Percentiles rank a stretch among this genome's conserved stretches.
These are phyloP conservation scores for Mystacides longicornis DNA, from an alignment of 2,888 invertebrate species.

Conservation along the genomic window DNA sequence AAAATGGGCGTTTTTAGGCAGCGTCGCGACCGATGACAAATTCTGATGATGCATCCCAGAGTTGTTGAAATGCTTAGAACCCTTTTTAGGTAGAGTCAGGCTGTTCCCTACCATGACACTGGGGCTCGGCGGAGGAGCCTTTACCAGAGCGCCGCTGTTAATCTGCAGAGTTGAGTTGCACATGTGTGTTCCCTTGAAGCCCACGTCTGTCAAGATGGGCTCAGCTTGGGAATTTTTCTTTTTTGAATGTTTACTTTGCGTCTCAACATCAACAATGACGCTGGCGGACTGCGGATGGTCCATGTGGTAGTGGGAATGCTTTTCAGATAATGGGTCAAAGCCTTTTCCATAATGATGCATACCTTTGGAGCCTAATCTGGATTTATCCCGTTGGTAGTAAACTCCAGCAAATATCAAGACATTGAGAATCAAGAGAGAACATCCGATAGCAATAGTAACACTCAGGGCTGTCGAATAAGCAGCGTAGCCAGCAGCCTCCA, in stretches of 20 bases:
- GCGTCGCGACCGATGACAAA: conserved; percentile 46
- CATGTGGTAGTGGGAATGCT: conserved; percentile 73
- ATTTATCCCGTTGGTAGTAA: conserved; percentile 74
- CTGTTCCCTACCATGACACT: conserved; percentile 45
- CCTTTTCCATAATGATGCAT: conserved; percentile 65
- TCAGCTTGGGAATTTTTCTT: conserved; percentile 44
- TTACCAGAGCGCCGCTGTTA: conserved; percentile 43
- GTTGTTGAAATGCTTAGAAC: conserved; percentile 48
- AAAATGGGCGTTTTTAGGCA: conserved; percentile 47
- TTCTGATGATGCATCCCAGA: conserved; percentile 42
- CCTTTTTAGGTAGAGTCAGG: conserved; percentile 41
- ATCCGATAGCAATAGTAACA: conserved; percentile 75
- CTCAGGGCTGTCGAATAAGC: conserved; percentile 70
- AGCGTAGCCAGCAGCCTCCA: conserved; percentile 72
- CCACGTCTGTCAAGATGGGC: conserved; percentile 47
- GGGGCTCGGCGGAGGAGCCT: conserved; percentile 54
- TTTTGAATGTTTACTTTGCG: conserved; percentile 45
- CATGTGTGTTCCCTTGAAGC: conserved; percentile 50
- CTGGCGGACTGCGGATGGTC: conserved; percentile 71
- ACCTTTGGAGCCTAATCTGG: conserved; percentile 64
- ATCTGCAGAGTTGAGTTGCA: conserved; percentile 38
- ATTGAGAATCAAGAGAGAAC: conserved; percentile 72
- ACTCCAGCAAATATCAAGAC: conserved; percentile 79
- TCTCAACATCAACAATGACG: conserved; percentile 76
- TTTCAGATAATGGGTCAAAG: conserved; percentile 68